These are phyloP conservation scores for Babylonia areolata DNA, from an alignment of 1,140 invertebrate genomes.

Conservation along the genomic window DNA sequence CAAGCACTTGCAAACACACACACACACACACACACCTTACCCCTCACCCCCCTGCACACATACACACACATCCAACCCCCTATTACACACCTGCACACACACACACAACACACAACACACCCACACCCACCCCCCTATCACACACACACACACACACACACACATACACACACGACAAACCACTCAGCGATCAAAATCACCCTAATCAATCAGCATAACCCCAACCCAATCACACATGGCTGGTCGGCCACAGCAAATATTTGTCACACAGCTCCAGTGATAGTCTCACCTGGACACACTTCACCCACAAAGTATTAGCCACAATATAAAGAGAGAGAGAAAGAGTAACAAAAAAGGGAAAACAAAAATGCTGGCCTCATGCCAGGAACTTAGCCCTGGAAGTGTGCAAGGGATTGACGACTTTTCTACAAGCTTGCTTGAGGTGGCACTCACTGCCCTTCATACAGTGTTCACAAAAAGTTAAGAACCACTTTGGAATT, in stretches of 20 bases:
- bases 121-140: not conserved
- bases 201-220: not conserved
- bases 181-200: not conserved
- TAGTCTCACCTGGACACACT: not conserved
- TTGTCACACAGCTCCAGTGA: not conserved
- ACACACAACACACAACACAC: not conserved
- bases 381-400: not conserved
- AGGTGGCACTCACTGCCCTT: not conserved
- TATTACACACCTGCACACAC: not conserved
- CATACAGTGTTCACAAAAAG: no score
- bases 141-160: not conserved
- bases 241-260: not conserved
- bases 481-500: no score
- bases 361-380: not conserved
- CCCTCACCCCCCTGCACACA: not conserved
- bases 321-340: no score
- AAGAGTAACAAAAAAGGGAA: no score
- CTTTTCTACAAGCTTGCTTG: not conserved
- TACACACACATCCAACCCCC: not conserved
- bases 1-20: not conserved
- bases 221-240: not conserved
- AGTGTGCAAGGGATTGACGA: not conserved
- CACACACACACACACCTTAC: constrained; percentile 4
- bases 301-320: no score
- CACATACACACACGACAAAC: not conserved